Conservation (phyloP, 2,797 vertebrate genomes). For the Crotalus adamanteus region DNA sequence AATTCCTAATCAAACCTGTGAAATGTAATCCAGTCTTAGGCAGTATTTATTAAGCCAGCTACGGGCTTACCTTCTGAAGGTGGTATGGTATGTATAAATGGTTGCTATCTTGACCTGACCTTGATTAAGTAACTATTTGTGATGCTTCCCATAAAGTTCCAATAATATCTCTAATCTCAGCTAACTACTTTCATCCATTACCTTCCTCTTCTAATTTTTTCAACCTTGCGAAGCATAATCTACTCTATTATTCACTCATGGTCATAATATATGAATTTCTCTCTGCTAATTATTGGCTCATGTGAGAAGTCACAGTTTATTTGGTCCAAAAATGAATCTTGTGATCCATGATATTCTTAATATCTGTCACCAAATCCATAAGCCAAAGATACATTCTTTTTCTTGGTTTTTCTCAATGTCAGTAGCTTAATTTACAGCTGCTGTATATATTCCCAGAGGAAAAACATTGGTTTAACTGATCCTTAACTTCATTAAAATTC, state of each 20-base stretch:
- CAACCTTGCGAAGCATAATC: background rate
- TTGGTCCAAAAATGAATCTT: background rate
- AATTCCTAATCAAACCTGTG: background rate
- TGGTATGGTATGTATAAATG: background rate
- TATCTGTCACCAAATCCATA: background rate
- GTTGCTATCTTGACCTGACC: background rate
- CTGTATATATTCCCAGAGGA: background rate
- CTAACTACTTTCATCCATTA: background rate
- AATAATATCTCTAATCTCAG: background rate
- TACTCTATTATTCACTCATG: background rate
- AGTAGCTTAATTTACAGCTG: background rate
- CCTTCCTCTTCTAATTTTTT: background rate
- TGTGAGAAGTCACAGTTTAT: background rate
- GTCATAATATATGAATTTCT: background rate
- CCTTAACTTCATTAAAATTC: background rate
- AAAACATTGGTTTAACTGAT: background rate
- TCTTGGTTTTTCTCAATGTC: background rate
- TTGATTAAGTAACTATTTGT: background rate
- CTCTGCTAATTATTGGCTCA: background rate
- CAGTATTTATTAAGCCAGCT: background rate
- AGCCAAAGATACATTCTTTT: background rate
- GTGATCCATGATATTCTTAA: background rate
- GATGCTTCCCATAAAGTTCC: background rate
- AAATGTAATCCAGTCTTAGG: background rate
- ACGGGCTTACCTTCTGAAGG: background rate